phyloP scores from a whole-genome alignment of 2,113 vertebrate species.

The Gavialis gangeticus region DNA sequence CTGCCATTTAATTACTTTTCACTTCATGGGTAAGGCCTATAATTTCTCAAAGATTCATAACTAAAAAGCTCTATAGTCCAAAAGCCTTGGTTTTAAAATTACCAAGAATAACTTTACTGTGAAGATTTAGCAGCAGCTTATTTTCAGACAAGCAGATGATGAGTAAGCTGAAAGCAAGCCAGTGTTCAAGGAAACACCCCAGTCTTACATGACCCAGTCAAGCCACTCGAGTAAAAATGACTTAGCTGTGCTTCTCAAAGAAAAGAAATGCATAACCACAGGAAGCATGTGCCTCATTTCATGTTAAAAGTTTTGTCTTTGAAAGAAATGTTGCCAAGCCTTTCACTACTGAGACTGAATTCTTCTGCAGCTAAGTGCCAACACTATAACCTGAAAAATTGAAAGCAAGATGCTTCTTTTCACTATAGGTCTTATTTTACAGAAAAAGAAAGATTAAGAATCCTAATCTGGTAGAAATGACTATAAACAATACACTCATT shows the following conservation, averaged over 20 bases:
- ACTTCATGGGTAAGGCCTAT: constrained; percentile 1
- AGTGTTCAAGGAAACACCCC: constrained; percentile 73
- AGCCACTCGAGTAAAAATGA: constrained; percentile 44
- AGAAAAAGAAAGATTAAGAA: constrained; percentile 19
- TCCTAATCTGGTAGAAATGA: not conserved
- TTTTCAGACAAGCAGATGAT: constrained; percentile 69
- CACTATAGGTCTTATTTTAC: not conserved
- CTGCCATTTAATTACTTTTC: constrained; percentile 18
- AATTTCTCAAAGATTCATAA: not conserved
- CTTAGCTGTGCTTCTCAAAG: constrained; percentile 65
- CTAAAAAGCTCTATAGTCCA: not conserved
- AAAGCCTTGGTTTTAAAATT: constrained; percentile 31
- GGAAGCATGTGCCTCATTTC: constrained; percentile 63
- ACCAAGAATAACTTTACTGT: constrained; percentile 50
- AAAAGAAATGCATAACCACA: constrained; percentile 72
- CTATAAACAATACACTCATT: not conserved
- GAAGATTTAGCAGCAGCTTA: constrained; percentile 39
- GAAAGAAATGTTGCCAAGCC: not conserved
- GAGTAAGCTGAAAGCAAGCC: constrained; percentile 66
- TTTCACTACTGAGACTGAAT: not conserved
- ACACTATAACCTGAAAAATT: not conserved
- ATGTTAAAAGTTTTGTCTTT: constrained; percentile 55
- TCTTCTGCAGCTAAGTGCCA: not conserved
- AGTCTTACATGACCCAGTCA: constrained; percentile 43
- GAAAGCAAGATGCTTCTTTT: constrained; percentile 2